phyloP scores from a whole-genome alignment of 2,113 vertebrate species.

The Elaphurus davidianus region DNA sequence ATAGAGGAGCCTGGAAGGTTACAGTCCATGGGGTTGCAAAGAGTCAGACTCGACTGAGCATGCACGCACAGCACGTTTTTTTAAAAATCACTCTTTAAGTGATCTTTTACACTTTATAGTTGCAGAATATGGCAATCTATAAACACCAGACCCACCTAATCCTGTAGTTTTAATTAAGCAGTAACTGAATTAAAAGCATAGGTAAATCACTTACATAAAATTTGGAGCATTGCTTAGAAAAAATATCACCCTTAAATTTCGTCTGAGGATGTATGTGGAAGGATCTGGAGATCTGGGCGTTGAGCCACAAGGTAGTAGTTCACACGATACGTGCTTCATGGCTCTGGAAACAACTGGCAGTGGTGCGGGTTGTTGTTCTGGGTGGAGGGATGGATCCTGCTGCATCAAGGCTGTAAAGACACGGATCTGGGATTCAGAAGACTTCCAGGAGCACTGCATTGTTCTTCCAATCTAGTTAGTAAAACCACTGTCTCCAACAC shows the following conservation, averaged over 20 bases:
- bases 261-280: not conserved
- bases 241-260: not conserved
- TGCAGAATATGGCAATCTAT: not conserved
- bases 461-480: not conserved
- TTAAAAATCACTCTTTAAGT: not conserved
- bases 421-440: not conserved
- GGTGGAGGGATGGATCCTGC: not conserved
- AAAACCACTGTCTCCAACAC: not conserved
- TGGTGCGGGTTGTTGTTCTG: not conserved
- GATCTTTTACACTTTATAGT: not conserved
- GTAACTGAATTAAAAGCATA: not conserved
- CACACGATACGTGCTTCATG: not conserved
- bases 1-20: not conserved
- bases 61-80: fast-evolving
- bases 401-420: not conserved
- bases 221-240: not conserved
- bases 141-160: not conserved
- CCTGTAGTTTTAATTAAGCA: not conserved
- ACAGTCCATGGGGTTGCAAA: not conserved
- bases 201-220: not conserved
- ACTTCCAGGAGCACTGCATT: not conserved
- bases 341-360: not conserved
- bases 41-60: not conserved
- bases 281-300: not conserved
- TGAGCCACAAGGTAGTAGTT: not conserved